Evolutionary conservation across 2,797 vertebrate genomes (phyloP).

Genomic region (Oophaga sylvatica): DNA sequence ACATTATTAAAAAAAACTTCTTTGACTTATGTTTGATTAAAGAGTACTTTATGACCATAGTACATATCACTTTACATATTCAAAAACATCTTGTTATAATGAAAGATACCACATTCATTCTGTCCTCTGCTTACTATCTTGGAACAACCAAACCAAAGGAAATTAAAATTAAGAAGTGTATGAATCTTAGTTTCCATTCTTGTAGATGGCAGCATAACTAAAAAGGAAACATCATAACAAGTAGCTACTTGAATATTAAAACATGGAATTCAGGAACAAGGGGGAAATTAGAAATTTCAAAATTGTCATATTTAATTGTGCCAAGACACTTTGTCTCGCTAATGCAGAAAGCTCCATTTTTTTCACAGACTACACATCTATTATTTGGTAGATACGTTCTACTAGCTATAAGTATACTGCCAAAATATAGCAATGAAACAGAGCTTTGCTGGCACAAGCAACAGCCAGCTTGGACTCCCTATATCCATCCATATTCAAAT

Average conservation of each 20-base stretch:
- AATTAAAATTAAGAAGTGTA: background rate
- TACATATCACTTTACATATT: too few relatives aligned
- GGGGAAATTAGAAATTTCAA: background rate
- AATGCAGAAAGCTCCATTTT: background rate
- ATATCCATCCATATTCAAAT: conserved; percentile 61
- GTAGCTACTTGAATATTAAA: background rate
- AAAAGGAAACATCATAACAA: background rate
- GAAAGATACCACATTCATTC: too few relatives aligned
- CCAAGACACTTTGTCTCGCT: conserved; percentile 1
- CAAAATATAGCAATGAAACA: conserved; percentile 58
- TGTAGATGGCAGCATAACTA: background rate
- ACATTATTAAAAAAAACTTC: too few relatives aligned
- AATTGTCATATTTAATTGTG: background rate
- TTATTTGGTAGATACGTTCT: background rate
- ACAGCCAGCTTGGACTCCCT: conserved; percentile 60
- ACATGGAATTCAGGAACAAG: background rate
- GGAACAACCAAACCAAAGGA: background rate
- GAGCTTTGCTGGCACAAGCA: conserved; percentile 56
- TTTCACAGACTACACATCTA: background rate
- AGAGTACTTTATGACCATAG: too few relatives aligned
- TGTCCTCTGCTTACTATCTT: background rate
- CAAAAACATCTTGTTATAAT: too few relatives aligned
- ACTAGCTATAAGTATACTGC: conserved; percentile 62
- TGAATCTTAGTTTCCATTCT: background rate
- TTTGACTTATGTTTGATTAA: too few relatives aligned